Evolutionary conservation across 2,888 invertebrate species (phyloP).

Genomic region (Oxycera nigricornis): DNA sequence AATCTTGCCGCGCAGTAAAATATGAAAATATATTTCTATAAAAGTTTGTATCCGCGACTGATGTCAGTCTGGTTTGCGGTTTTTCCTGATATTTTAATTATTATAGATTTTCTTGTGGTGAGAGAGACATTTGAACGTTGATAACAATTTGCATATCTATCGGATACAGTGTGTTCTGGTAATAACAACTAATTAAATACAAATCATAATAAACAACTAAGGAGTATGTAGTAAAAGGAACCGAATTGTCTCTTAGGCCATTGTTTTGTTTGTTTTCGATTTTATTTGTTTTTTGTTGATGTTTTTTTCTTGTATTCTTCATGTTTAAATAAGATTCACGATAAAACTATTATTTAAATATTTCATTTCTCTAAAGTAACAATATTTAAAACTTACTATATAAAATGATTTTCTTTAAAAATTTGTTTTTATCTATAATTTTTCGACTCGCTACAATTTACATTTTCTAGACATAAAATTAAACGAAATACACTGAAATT

Average conservation of each 20-base stretch:
- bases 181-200: background rate
- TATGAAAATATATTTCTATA: background rate
- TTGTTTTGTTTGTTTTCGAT: conserved; percentile 33
- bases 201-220: background rate
- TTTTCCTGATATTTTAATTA: background rate
- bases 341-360: conserved; percentile 30
- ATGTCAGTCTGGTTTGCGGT: background rate
- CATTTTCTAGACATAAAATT: conserved; percentile 11
- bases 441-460: conserved; percentile 1
- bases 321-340: background rate
- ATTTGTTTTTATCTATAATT: background rate
- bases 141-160: conserved; percentile 11
- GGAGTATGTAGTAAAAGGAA: background rate
- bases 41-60: background rate
- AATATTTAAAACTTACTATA: conserved; percentile 31
- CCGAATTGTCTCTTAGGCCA: conserved; percentile 36
- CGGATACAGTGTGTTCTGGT: background rate
- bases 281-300: conserved; percentile 19
- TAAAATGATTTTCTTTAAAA: conserved; percentile 7
- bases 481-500: conserved; percentile 8
- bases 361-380: conserved; percentile 26
- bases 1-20: background rate
- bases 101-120: background rate
- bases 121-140: conserved; percentile 15
- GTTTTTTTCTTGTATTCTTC: background rate